Evolutionary conservation across 1,140 invertebrate genomes (phyloP).

Genomic region (Onthophagus taurus): DNA sequence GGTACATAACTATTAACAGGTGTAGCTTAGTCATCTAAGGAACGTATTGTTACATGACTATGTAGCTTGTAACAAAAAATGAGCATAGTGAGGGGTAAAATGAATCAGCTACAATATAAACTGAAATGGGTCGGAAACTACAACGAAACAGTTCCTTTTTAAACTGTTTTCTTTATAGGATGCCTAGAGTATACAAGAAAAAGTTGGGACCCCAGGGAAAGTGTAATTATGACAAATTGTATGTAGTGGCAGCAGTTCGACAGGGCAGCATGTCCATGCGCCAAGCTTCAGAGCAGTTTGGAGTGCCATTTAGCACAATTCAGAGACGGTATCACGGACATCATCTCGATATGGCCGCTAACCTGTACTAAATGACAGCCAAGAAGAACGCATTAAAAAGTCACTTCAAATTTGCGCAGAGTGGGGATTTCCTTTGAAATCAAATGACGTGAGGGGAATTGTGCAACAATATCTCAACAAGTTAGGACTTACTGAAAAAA

Average conservation of each 20-base stretch:
- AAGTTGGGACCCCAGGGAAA: conserved; percentile 4
- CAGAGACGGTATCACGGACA: neutral
- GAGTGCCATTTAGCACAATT: neutral
- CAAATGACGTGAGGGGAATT: conserved; percentile 10
- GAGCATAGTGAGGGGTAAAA: neutral
- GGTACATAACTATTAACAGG: no score
- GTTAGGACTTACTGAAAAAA: neutral
- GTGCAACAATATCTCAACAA: neutral
- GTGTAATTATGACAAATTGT: neutral
- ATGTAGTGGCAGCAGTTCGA: neutral
- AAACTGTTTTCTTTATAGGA: conserved; percentile 1
- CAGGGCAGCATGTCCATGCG: neutral
- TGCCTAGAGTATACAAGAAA: conserved; percentile 1
- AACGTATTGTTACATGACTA: no score
- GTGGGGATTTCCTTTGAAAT: conserved; percentile 17
- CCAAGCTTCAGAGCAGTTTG: neutral
- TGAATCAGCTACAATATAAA: neutral
- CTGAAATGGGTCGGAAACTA: neutral
- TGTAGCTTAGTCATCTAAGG: no score
- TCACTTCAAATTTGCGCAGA: conserved; percentile 10
- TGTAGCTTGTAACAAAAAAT: neutral
- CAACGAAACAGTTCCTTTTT: neutral
- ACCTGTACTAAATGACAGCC: neutral
- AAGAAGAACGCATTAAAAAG: neutral
- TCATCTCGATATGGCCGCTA: neutral